phyloP scores from a whole-genome alignment of 1,140 invertebrate species.

The Vanessa tameamea region DNA sequence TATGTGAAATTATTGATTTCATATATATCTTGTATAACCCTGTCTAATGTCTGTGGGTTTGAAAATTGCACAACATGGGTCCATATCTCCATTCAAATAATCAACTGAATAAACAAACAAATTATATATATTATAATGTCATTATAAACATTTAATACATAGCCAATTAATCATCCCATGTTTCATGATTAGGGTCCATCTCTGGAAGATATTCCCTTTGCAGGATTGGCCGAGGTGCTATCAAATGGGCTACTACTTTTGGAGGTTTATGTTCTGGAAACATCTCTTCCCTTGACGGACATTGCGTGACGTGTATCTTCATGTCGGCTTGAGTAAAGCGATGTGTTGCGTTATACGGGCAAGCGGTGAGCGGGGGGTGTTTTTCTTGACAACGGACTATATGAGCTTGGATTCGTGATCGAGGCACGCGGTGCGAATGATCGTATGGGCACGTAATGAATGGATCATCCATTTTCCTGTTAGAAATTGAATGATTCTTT shows the following conservation, averaged over 20 bases:
- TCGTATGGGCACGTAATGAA: constrained; percentile 78
- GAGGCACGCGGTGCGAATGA: constrained; percentile 56
- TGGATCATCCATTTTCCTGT: constrained; percentile 45
- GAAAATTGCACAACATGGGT: no score
- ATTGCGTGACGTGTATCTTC: constrained; percentile 44
- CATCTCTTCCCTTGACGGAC: constrained; percentile 43
- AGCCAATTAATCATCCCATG: constrained; percentile 44
- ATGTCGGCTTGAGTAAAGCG: constrained; percentile 42
- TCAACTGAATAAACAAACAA: no score
- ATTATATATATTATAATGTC: not conserved
- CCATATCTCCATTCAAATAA: no score
- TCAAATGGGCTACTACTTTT: constrained; percentile 26
- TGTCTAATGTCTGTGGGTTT: no score
- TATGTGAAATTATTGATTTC: no score
- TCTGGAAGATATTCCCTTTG: constrained; percentile 50
- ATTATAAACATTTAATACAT: not conserved
- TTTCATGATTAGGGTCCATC: constrained; percentile 52
- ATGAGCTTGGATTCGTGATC: constrained; percentile 66
- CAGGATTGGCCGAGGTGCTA: constrained; percentile 40
- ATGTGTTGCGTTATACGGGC: constrained; percentile 79
- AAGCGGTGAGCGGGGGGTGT: constrained; percentile 56
- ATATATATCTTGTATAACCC: no score
- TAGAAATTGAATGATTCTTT: not conserved
- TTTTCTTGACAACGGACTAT: constrained; percentile 70
- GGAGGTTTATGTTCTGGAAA: constrained; percentile 38